Conservation (phyloP, 2,888 invertebrate genomes). For the Oscheius sp. region DNA sequence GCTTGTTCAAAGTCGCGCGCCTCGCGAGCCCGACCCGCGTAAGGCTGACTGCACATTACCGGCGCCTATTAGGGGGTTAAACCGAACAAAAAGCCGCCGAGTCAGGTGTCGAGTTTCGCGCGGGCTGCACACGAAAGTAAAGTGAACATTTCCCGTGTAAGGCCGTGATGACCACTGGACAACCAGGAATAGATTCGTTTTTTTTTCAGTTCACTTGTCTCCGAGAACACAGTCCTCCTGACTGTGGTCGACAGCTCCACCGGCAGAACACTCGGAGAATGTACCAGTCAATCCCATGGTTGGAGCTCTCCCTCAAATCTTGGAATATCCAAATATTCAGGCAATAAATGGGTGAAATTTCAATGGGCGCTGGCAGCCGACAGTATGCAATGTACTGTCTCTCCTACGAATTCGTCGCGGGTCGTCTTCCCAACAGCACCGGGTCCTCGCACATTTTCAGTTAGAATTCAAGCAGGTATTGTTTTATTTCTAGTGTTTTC, state of each 20-base stretch:
- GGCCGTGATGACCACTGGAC: neutral
- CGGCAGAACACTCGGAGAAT: slow-evolving; percentile 54
- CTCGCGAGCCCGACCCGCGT: slow-evolving; percentile 14
- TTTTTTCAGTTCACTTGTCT: slow-evolving; percentile 32
- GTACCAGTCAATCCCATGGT: slow-evolving; percentile 47
- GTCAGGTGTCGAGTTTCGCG: slow-evolving; percentile 30
- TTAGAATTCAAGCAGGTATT: slow-evolving; percentile 60
- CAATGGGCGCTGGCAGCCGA: slow-evolving; percentile 58
- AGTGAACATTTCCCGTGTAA: neutral
- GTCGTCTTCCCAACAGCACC: slow-evolving; percentile 42
- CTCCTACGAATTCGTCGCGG: slow-evolving; percentile 38
- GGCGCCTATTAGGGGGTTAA: slow-evolving; percentile 27
- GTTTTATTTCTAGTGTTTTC: too few relatives aligned
- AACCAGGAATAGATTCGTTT: neutral
- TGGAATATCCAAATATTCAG: slow-evolving; percentile 6
- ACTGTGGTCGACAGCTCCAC: slow-evolving; percentile 59
- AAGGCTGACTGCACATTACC: slow-evolving; percentile 30
- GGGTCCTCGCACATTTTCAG: slow-evolving; percentile 57
- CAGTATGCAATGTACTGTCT: slow-evolving; percentile 56
- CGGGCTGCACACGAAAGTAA: neutral
- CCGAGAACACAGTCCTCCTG: slow-evolving; percentile 46
- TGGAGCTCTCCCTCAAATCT: neutral
- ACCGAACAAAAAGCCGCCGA: slow-evolving; percentile 28
- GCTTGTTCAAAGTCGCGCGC: slow-evolving; percentile 39
- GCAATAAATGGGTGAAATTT: slow-evolving; percentile 57